A percentile compares a stretch with the other conserved stretches of the same genome.
Evolutionary conservation across 2,113 vertebrate species (phyloP).

Genomic region (Myanophis thanlyinensis): DNA sequence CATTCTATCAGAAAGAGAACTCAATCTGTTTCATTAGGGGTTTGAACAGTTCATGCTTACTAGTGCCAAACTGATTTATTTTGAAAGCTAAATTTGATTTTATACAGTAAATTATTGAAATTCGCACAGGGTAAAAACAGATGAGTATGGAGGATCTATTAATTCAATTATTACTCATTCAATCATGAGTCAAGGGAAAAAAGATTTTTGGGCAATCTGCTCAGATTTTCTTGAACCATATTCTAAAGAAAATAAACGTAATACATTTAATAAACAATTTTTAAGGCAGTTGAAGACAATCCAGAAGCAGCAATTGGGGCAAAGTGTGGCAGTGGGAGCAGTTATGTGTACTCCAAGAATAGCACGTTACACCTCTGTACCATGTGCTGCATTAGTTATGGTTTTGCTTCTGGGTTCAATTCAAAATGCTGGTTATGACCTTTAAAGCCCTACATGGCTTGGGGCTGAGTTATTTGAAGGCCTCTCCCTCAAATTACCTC

Average conservation of each 20-base stretch:
- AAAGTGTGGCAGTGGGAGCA: background rate
- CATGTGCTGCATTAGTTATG: background rate
- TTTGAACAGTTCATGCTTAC: background rate
- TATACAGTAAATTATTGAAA: background rate
- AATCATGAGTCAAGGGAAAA: background rate
- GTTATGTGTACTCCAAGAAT: background rate
- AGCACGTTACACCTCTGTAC: background rate
- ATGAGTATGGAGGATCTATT: background rate
- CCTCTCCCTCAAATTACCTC: background rate
- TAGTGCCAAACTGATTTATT: background rate
- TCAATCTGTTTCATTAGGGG: background rate
- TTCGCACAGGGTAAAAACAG: background rate
- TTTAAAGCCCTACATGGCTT: background rate
- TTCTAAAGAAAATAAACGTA: background rate
- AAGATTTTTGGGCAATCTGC: background rate
- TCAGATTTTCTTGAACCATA: background rate
- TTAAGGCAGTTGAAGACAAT: background rate
- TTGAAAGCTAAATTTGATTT: background rate
- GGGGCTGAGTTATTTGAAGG: background rate
- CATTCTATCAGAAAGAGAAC: background rate
- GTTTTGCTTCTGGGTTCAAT: background rate
- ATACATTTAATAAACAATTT: background rate
- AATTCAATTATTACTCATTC: background rate
- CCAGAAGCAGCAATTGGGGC: background rate
- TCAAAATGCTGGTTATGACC: background rate